These are phyloP conservation scores for Nothocercus nigrocapillus DNA, from an alignment of 2,113 vertebrate species.

Conservation along the genomic window DNA sequence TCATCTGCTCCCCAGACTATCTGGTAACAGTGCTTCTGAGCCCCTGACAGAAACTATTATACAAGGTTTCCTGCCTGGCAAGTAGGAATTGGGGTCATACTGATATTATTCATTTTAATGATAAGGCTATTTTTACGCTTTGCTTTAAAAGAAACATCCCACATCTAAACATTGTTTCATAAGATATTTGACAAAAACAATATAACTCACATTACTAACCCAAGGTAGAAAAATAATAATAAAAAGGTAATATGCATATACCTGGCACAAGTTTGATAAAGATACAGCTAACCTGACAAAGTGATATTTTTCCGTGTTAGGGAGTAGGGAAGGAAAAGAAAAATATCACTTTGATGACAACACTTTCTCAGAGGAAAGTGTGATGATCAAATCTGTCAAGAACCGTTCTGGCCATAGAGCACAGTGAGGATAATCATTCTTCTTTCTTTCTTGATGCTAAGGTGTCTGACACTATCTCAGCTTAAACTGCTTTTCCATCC, in stretches of 20 bases:
- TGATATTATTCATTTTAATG: neutral
- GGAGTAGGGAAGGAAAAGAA: rapidly evolving
- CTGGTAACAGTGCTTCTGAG: neutral
- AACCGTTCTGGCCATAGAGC: neutral
- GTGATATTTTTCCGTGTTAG: neutral
- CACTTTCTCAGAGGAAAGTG: neutral
- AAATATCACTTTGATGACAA: neutral
- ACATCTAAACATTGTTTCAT: neutral
- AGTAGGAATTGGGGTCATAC: neutral
- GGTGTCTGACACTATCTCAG: neutral
- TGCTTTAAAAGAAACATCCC: neutral
- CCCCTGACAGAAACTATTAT: neutral
- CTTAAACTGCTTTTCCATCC: neutral
- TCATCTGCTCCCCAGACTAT: neutral
- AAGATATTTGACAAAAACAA: neutral
- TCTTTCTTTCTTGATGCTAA: neutral
- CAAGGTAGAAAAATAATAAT: neutral
- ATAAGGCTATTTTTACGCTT: neutral
- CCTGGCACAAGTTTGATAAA: neutral
- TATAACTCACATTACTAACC: neutral
- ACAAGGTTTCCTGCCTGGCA: neutral
- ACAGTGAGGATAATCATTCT: neutral
- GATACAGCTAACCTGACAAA: neutral
- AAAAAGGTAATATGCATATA: neutral
- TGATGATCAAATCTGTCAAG: neutral